phyloP scores from a whole-genome alignment of 2,888 invertebrate genomes.

The Andrena fulva region DNA sequence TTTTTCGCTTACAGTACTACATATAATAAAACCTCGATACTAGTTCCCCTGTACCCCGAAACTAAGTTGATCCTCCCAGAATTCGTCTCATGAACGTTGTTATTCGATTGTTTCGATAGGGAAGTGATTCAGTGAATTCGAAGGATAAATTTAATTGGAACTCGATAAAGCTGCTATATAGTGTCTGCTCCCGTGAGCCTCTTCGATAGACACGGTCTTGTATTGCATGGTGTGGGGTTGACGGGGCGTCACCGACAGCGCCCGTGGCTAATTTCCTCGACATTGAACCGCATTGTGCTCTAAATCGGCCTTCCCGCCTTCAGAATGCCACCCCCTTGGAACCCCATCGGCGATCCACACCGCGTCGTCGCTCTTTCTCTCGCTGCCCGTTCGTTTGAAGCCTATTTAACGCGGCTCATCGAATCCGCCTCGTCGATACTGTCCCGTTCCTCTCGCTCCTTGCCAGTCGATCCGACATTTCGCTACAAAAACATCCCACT shows the following conservation, averaged over 20 bases:
- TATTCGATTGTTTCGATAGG: too few species aligned
- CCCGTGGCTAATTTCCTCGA: conserved; percentile 83
- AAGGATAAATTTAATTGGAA: not conserved
- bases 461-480: too few species aligned
- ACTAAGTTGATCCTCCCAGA: too few species aligned
- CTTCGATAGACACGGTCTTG: conserved; percentile 51
- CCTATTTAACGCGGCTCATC: conserved; percentile 43
- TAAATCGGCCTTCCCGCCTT: conserved; percentile 79
- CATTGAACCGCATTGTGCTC: conserved; percentile 83
- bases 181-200: conserved; percentile 32
- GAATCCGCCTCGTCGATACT: not conserved
- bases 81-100: too few species aligned
- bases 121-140: too few species aligned
- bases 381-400: conserved; percentile 35
- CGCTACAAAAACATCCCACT: too few species aligned
- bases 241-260: conserved; percentile 82
- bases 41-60: too few species aligned
- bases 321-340: conserved; percentile 51
- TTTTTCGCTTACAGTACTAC: too few species aligned
- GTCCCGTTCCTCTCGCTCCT: not conserved
- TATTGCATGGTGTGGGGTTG: conserved; percentile 73
- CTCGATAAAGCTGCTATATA: conserved; percentile 9
- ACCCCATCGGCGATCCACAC: conserved; percentile 49
- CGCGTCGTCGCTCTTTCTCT: conserved; percentile 13
- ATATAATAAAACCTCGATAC: too few species aligned